Evolutionary conservation across 2,113 vertebrate species (phyloP).

Genomic region (Psophia crepitans): DNA sequence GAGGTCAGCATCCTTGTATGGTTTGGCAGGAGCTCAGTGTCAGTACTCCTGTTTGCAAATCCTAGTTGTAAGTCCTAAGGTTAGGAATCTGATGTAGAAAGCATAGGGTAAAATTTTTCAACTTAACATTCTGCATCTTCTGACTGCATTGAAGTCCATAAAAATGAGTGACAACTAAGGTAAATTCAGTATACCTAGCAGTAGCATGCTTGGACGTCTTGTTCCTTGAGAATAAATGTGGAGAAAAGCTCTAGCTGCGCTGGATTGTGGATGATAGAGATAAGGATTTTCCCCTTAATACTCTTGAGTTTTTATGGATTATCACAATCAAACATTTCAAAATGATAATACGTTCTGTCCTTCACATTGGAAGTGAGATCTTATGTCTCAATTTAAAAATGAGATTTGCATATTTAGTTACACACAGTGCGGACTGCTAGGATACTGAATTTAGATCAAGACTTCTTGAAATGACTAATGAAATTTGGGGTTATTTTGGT

Average conservation of each 20-base stretch:
- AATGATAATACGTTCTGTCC: neutral
- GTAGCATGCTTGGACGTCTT: neutral
- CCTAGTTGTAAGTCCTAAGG: neutral
- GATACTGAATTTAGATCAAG: neutral
- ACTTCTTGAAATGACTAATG: neutral
- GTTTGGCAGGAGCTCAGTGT: neutral
- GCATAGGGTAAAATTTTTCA: neutral
- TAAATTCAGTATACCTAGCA: neutral
- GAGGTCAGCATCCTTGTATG: neutral
- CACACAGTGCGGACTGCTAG: neutral
- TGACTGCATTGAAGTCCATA: neutral
- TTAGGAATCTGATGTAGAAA: neutral
- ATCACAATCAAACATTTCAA: neutral
- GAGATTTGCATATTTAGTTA: neutral
- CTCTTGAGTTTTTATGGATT: neutral
- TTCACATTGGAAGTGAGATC: neutral
- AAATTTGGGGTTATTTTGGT: neutral
- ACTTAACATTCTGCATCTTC: neutral
- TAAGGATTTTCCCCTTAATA: neutral
- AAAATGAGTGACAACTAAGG: neutral
- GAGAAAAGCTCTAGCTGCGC: neutral
- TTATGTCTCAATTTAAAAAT: neutral
- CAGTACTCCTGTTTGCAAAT: neutral
- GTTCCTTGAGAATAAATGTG: neutral
- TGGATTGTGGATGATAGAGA: neutral